Base-by-base conservation (phyloP, 2,888 invertebrate species). In the Cremastinae sp. region DNA sequence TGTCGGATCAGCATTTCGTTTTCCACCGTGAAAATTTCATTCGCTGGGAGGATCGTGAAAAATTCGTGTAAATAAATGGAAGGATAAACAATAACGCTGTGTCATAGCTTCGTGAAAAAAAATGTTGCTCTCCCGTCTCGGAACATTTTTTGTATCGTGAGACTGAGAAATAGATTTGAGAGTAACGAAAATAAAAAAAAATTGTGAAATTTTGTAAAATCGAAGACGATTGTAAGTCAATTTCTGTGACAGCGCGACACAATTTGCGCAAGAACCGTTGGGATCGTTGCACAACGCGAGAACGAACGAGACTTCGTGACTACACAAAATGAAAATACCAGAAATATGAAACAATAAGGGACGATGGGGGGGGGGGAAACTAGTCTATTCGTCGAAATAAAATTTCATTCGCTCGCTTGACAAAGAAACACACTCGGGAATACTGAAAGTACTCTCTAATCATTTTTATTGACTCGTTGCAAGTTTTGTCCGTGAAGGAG, bases 361-460 rank as follows among this genome's bases (percentile, higher is more conserved):
- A 49, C 49, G 53, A 28, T 28, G 14, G 22, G n/a, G 28, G 14
- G 12, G 1, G 12, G 5, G 14, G 28, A 53, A 22, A 51, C 9
- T 49, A 8, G 18, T 16, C 9, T 45, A 2, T 4, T 14, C 9
- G 8, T 34, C n/a, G 34, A 3, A 22, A 56, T 5, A 10, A 58
- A 12, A 66, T 10, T 14, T 28, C 61, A 61, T 16, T 16, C 8
- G 45, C 43, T n/a, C 5, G 28, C 28, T 28, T 5, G 28, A 28
- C 28, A 45, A 34, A 34, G 49, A 64, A 41, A 53, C 16, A 22
- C 45, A 12, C 10, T 54, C 51, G 22, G 4, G 61, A 62, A 43
- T 62, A 43, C 53, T 71, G 14, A 54, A 38, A 53, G 53, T 65
- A 5, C 61, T 71, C 41, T 43, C 28, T 2, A 10, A 47, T 3